Base-by-base conservation (phyloP, 2,888 invertebrate genomes). In the Gnatocerus cornutus region DNA sequence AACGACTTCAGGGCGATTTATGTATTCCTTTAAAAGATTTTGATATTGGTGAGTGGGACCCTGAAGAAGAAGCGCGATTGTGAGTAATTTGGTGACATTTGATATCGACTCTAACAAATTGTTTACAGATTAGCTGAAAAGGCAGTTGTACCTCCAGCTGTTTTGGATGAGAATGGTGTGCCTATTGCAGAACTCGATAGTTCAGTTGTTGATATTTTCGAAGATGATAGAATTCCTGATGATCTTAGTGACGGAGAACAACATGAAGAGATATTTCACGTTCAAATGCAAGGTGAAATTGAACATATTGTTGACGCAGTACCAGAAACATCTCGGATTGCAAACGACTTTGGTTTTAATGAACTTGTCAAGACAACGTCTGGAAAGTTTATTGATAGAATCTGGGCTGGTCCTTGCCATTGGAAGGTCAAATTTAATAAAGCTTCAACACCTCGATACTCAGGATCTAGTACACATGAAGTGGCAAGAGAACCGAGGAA, bases 351-450 rank as follows among this genome's bases (percentile, higher is more conserved):
- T 84, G 92, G 92, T 0, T 93, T 92, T 85, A 85, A 87, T 81
- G 84, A 83, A 9, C 87, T 89, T 83, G 88, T 87, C 81, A 88
- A 53, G 9, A 74, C 75, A 0, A 12, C 29, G 2, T 66, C 69
- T 0, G 78, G 80, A 33, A 79, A 77, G 66, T 71, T 71, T 27
- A 77, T 82, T 8, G 80, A 81, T 14, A 77, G 78, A 80, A 80
- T 90, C 74, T 95, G 95, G 95, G 93, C 93, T 14, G 95, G 95
- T 0, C 95, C 95, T 29, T 87, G 90, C 46, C 93, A 95, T 84
- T 95, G 95, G 95, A 91, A 92, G 76, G 88, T 92, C 45, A 90
- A 88, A 79, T 88, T 59, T 56, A 55, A 59, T 27, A 63, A 50
- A 37, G 39, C 72, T 27, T 68, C 68, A 12, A 9, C 63, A 6